These are phyloP conservation scores for Epinephelus awoara DNA, from an alignment of 2,797 vertebrate genomes.

Conservation along the genomic window DNA sequence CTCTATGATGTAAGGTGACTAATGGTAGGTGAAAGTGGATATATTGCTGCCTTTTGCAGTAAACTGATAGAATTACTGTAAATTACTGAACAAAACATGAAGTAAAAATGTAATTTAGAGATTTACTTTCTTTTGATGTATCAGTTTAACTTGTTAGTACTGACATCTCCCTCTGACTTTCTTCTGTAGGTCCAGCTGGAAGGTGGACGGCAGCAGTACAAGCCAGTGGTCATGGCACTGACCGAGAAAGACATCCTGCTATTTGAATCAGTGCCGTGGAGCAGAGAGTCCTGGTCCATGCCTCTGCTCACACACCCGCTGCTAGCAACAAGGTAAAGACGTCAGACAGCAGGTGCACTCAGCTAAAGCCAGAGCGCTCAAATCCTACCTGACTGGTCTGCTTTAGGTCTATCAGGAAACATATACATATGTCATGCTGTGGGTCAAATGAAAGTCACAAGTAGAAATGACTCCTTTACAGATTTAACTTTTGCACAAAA, in stretches of 20 bases:
- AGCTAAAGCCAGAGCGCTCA: neutral
- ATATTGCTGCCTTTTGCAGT: neutral
- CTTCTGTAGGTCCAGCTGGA: slow-evolving; percentile 89
- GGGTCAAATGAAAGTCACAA: neutral
- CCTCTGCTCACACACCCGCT: slow-evolving; percentile 94
- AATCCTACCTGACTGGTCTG: neutral
- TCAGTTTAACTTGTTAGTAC: neutral
- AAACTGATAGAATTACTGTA: neutral
- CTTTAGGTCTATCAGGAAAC: neutral
- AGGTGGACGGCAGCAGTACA: slow-evolving; percentile 91
- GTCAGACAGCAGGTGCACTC: neutral
- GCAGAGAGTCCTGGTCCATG: slow-evolving; percentile 90
- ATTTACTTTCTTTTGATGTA: neutral
- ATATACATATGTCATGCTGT: neutral
- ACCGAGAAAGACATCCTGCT: slow-evolving; percentile 97
- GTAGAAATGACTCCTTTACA: neutral
- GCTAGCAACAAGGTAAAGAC: slow-evolving; percentile 92
- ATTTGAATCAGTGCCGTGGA: slow-evolving; percentile 95
- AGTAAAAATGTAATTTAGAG: neutral
- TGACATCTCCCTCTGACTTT: neutral
- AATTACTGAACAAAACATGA: neutral
- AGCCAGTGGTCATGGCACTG: slow-evolving; percentile 92
- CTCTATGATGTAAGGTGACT: neutral
- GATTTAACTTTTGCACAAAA: neutral
- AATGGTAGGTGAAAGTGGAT: neutral